Evolutionary conservation across 2,888 invertebrate species (phyloP).

Genomic region (Teinopalpus imperialis): DNA sequence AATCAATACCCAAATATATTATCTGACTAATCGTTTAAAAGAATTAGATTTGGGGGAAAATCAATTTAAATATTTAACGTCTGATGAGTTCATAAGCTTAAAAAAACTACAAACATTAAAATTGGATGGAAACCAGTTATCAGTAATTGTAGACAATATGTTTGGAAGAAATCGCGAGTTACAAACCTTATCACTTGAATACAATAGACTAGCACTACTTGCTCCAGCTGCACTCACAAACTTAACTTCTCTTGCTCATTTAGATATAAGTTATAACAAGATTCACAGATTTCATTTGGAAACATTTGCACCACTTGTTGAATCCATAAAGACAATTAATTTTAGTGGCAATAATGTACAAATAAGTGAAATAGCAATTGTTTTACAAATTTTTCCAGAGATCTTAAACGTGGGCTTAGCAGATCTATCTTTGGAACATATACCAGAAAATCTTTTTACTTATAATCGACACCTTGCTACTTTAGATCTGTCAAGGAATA

Average conservation of each 20-base stretch:
- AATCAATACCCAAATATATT: slow-evolving; percentile 90
- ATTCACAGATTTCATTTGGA: slow-evolving; percentile 85
- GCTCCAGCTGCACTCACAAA: slow-evolving; percentile 88
- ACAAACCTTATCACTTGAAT: slow-evolving; percentile 82
- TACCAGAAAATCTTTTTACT: slow-evolving; percentile 82
- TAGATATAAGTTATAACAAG: slow-evolving; percentile 90
- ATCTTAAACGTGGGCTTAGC: slow-evolving; percentile 82
- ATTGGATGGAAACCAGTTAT: slow-evolving; percentile 89
- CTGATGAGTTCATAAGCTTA: slow-evolving; percentile 87
- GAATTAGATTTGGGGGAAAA: slow-evolving; percentile 90
- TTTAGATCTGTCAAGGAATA: slow-evolving; percentile 89
- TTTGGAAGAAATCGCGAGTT: slow-evolving; percentile 83
- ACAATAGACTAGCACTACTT: slow-evolving; percentile 88
- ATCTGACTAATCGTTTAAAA: slow-evolving; percentile 86
- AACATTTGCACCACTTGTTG: slow-evolving; percentile 82
- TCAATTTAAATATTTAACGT: slow-evolving; percentile 87
- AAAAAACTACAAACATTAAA: slow-evolving; percentile 84
- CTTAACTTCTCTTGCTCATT: slow-evolving; percentile 84
- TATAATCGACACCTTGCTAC: slow-evolving; percentile 83
- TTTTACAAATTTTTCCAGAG: slow-evolving; percentile 81
- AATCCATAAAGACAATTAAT: slow-evolving; percentile 84
- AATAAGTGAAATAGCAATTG: slow-evolving; percentile 77
- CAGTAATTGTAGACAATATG: slow-evolving; percentile 87
- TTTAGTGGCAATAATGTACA: slow-evolving; percentile 87
- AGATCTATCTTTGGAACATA: slow-evolving; percentile 78